These are phyloP conservation scores for Octonoba sinensis DNA, from an alignment of 2,888 invertebrate genomes.

Conservation along the genomic window DNA sequence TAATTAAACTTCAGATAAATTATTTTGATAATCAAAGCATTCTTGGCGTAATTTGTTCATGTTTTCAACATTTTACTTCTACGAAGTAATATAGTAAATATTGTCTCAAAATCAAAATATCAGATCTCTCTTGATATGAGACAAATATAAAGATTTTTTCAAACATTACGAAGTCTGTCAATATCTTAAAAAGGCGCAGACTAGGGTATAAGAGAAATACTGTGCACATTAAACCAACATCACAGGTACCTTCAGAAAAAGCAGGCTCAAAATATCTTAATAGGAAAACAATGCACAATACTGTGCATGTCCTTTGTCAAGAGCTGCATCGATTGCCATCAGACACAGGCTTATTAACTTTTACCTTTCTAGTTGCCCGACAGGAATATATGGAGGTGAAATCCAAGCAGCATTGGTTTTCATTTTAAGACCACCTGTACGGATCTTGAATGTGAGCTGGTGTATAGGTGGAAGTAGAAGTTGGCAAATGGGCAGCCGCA, in stretches of 20 bases:
- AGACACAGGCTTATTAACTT: constrained; percentile 13
- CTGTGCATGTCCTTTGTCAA: constrained; percentile 4
- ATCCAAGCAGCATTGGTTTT: neutral
- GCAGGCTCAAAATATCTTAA: constrained; percentile 36
- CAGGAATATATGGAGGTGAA: constrained; percentile 1
- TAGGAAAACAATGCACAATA: constrained; percentile 24
- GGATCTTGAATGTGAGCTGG: constrained; percentile 65
- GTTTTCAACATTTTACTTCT: constrained; percentile 61
- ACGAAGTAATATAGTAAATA: constrained; percentile 39
- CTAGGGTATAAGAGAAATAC: constrained; percentile 63
- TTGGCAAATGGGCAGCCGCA: constrained; percentile 62
- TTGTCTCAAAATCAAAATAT: constrained; percentile 45
- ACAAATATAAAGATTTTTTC: constrained; percentile 60
- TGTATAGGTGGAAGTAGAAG: constrained; percentile 61
- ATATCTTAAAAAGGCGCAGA: constrained; percentile 64
- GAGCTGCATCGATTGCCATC: constrained; percentile 60
- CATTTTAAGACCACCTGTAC: constrained; percentile 65
- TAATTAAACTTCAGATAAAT: constrained; percentile 46
- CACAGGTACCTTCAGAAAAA: constrained; percentile 62
- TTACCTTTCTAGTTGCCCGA: constrained; percentile 9
- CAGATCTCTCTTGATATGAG: constrained; percentile 63
- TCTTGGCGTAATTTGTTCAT: constrained; percentile 59
- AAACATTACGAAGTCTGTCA: constrained; percentile 60
- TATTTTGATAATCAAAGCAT: constrained; percentile 55
- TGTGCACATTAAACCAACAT: constrained; percentile 60